Percentiles rank a stretch among this genome's conserved stretches.
These are phyloP conservation scores for Amblyjoppa fuscipennis DNA, from an alignment of 2,888 invertebrate genomes.

Conservation along the genomic window DNA sequence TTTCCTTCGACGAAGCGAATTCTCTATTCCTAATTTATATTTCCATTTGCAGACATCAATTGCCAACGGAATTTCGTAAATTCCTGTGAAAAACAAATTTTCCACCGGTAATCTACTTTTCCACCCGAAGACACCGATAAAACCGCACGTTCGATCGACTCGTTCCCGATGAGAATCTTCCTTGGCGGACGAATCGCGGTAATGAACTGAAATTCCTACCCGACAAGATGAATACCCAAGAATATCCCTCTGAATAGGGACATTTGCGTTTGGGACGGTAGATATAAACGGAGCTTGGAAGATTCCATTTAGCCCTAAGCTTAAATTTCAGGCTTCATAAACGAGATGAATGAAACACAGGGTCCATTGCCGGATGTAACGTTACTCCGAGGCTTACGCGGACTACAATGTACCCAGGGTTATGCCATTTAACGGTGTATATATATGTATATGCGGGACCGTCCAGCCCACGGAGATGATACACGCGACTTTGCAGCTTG, in stretches of 20 bases:
- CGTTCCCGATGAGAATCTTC: not conserved
- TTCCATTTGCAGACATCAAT: not conserved
- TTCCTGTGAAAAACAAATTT: not conserved
- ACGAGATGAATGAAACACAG: constrained; percentile 14
- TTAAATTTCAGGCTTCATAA: constrained; percentile 1
- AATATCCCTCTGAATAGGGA: not conserved
- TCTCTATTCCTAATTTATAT: not conserved
- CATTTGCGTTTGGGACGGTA: constrained; percentile 8
- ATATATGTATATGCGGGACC: not conserved
- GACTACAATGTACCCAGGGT: not conserved
- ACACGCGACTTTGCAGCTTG: constrained; percentile 6
- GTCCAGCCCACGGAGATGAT: not conserved
- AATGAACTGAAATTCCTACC: not conserved
- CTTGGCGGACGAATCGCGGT: not conserved
- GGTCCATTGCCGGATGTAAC: constrained; percentile 9
- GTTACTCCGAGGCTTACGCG: not conserved
- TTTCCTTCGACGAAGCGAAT: not conserved
- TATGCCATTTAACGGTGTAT: constrained; percentile 36
- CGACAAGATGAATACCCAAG: not conserved
- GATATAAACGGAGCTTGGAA: constrained; percentile 5
- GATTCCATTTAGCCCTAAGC: not conserved
- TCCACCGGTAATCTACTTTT: not conserved
- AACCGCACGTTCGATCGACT: not conserved
- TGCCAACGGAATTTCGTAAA: not conserved
- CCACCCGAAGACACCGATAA: not conserved